Evolutionary conservation across 1,140 invertebrate genomes (phyloP).

Genomic region (Reticulitermes speratus): DNA sequence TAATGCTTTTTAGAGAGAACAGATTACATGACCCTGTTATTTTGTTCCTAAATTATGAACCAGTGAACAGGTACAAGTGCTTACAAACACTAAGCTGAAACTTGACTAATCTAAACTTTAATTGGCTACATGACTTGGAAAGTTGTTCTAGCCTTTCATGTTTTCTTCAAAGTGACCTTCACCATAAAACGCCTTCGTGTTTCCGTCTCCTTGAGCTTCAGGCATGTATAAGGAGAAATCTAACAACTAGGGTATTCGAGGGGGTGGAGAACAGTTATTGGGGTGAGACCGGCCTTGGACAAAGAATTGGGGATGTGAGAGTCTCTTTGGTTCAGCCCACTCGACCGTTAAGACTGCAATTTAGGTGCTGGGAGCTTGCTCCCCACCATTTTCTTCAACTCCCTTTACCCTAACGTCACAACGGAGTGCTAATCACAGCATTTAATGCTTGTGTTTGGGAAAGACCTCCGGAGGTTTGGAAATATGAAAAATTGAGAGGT

Average conservation of each 20-base stretch:
- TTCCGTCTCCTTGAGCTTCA: background rate
- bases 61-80: background rate
- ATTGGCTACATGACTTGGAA: background rate
- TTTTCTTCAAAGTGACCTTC: background rate
- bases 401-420: background rate
- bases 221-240: background rate
- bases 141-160: background rate
- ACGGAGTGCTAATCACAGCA: background rate
- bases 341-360: slow-evolving; percentile 27
- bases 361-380: background rate
- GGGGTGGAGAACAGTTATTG: slow-evolving; percentile 1
- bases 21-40: background rate
- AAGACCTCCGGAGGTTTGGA: slow-evolving; percentile 19
- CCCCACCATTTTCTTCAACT: background rate
- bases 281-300: slow-evolving; percentile 16
- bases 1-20: background rate
- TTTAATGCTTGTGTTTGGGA: slow-evolving; percentile 13
- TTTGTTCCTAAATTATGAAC: background rate
- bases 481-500: background rate
- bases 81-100: background rate
- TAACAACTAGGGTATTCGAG: background rate
- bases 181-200: background rate
- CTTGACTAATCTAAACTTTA: background rate
- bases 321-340: background rate
- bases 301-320: background rate